Percentiles rank a stretch among this genome's conserved stretches.
Evolutionary conservation across 2,113 vertebrate genomes (phyloP).

Genomic region (Polypterus senegalus): DNA sequence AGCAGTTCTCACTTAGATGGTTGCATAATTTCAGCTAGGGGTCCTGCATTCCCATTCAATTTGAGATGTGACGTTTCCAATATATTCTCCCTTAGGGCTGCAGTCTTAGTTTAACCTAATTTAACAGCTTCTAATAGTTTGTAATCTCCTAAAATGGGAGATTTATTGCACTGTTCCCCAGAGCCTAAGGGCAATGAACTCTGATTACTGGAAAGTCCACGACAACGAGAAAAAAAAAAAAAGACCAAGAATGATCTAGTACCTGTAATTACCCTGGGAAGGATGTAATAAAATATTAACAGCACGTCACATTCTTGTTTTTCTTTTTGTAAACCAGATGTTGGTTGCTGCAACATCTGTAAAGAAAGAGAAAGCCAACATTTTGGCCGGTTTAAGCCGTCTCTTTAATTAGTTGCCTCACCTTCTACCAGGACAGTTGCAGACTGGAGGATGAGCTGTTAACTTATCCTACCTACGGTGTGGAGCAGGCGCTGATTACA

Average conservation of each 20-base stretch:
- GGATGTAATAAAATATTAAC: constrained; percentile 1
- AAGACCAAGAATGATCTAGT: constrained; percentile 16
- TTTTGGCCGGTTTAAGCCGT: neutral
- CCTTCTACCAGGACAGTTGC: neutral
- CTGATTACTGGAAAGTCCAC: constrained; percentile 11
- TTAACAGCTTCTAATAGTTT: constrained; percentile 33
- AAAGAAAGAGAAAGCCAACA: neutral
- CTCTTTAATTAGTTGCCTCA: neutral
- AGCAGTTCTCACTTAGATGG: too few relatives aligned
- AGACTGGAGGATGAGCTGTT: neutral
- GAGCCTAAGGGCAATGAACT: constrained; percentile 10
- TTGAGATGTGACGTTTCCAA: neutral
- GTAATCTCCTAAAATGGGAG: constrained; percentile 30
- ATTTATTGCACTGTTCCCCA: constrained; percentile 24
- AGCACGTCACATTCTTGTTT: constrained; percentile 1
- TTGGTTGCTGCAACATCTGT: constrained; percentile 14
- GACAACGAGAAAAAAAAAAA: constrained; percentile 11
- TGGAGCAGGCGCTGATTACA: too few relatives aligned
- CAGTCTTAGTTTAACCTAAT: constrained; percentile 28
- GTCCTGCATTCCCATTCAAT: too few relatives aligned
- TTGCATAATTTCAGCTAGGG: too few relatives aligned
- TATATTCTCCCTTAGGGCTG: constrained; percentile 10
- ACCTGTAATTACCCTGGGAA: constrained; percentile 8
- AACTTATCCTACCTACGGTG: too few relatives aligned
- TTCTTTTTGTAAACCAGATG: constrained; percentile 6